phyloP scores from a whole-genome alignment of 2,113 vertebrate species.

The Nothocercus julius region DNA sequence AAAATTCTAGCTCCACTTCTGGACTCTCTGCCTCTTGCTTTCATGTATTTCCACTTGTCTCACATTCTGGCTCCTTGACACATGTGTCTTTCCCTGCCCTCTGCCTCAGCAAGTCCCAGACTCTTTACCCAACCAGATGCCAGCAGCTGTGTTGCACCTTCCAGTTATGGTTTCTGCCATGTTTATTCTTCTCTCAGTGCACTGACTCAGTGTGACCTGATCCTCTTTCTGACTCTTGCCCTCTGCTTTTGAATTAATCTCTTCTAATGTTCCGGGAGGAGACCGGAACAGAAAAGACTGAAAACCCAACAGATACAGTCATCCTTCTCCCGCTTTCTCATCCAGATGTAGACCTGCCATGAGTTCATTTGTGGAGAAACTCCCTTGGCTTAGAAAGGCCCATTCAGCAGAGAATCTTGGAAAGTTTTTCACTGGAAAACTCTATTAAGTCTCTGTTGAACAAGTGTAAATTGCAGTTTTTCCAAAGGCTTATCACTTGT shows the following conservation, averaged over 20 bases:
- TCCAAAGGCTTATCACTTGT: background rate
- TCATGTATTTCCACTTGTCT: background rate
- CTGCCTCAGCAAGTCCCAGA: background rate
- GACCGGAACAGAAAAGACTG: background rate
- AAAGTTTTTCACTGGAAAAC: background rate
- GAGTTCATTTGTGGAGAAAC: background rate
- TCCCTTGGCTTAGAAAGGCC: background rate
- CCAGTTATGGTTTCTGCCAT: background rate
- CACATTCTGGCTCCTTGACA: background rate
- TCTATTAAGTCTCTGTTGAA: background rate
- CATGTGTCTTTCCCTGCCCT: background rate
- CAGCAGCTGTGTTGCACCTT: background rate
- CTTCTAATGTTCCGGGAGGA: background rate
- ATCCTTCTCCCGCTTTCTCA: background rate
- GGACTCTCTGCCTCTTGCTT: background rate
- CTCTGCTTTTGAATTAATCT: background rate
- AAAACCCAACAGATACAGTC: background rate
- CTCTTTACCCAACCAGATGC: background rate
- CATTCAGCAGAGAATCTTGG: background rate
- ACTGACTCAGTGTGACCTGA: background rate
- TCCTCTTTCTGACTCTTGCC: background rate
- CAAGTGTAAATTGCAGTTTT: constrained; percentile 24
- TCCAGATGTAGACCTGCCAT: background rate
- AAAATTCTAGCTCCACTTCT: background rate
- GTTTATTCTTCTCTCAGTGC: background rate